A percentile compares a stretch with the other conserved stretches of the same genome.
Conservation (phyloP, 2,113 vertebrate species). For the Eulemur rufifrons region DNA sequence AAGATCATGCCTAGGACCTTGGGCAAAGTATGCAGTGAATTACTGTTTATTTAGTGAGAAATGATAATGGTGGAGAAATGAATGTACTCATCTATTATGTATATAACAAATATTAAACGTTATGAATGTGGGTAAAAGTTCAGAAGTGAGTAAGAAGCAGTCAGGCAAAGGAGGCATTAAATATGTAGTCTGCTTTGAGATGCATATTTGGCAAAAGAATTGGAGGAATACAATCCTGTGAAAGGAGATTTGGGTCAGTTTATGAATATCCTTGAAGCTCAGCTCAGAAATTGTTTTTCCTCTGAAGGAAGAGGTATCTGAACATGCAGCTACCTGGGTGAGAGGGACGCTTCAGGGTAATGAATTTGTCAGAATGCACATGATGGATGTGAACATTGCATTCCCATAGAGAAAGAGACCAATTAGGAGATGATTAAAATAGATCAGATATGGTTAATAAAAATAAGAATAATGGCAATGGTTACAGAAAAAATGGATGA, state of each 20-base stretch:
- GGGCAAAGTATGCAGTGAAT: background rate
- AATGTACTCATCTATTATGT: background rate
- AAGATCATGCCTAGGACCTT: background rate
- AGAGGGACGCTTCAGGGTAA: background rate
- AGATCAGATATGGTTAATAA: constrained; percentile 46
- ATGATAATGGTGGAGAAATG: background rate
- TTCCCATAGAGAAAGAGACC: constrained; percentile 42
- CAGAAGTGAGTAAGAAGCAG: background rate
- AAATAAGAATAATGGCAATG: background rate
- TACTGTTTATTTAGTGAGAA: constrained; percentile 33
- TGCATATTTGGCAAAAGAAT: background rate
- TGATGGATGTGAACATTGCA: constrained; percentile 2
- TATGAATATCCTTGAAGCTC: background rate
- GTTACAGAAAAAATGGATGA: background rate
- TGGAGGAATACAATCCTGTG: background rate
- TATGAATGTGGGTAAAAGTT: background rate
- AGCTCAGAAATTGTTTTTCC: background rate
- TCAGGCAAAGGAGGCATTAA: background rate
- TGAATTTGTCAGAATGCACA: background rate
- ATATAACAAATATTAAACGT: background rate
- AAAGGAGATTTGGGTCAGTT: background rate
- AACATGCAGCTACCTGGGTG: background rate
- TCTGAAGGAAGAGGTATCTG: background rate
- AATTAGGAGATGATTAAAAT: constrained; percentile 47
- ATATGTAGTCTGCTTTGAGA: background rate